Conservation (phyloP, 2,113 vertebrate genomes). For the Festucalex cinctus region DNA sequence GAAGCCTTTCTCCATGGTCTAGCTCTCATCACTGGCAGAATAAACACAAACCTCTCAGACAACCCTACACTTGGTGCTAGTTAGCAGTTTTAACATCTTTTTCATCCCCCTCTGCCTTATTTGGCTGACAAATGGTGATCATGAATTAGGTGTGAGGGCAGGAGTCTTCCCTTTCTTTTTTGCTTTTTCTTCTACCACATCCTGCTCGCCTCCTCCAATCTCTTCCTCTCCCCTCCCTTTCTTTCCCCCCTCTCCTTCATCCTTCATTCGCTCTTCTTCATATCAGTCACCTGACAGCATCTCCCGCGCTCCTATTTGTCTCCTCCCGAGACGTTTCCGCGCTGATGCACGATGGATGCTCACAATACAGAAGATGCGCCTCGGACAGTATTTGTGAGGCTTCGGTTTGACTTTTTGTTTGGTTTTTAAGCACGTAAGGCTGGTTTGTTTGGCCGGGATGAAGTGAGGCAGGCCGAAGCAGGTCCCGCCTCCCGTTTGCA, state of each 20-base stretch:
- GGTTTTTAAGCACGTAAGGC: conserved; percentile 22
- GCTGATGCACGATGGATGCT: conserved; percentile 46
- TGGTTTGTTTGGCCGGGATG: conserved; percentile 37
- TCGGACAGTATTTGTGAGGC: neutral
- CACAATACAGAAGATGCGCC: conserved; percentile 18
- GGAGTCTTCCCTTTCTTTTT: conserved; percentile 31
- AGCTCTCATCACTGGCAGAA: conserved; percentile 8
- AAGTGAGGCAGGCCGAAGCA: conserved; percentile 7
- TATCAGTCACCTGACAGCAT: conserved; percentile 58
- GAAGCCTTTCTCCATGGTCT: neutral
- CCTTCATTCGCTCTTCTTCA: conserved; percentile 54
- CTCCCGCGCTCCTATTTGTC: conserved; percentile 8
- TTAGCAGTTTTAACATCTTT: neutral
- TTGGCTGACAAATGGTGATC: neutral
- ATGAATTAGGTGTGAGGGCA: neutral
- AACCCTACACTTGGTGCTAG: conserved; percentile 5
- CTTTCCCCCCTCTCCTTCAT: conserved; percentile 13
- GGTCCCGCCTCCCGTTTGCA: conserved; percentile 48
- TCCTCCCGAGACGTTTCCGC: conserved; percentile 14
- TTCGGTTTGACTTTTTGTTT: neutral
- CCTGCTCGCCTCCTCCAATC: conserved; percentile 60
- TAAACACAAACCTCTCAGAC: conserved; percentile 22
- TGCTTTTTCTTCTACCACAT: conserved; percentile 62
- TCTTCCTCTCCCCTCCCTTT: conserved; percentile 24
- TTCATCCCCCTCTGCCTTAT: conserved; percentile 14